Evolutionary conservation across 2,888 invertebrate species (phyloP).

Genomic region (Drosophila infuscata): DNA sequence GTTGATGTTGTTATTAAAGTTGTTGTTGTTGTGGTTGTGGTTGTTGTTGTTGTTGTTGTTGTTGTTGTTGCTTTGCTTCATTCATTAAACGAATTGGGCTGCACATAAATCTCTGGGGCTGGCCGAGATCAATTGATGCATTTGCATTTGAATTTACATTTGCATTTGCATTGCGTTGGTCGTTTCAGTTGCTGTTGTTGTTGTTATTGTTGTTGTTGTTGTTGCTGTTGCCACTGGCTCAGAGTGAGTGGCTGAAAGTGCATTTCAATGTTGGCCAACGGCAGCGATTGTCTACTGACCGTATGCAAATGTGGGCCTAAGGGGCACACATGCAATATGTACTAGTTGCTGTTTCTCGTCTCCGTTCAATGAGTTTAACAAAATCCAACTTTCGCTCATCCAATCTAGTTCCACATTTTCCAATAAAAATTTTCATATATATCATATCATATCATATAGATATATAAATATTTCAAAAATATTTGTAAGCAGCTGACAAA

Average conservation of each 20-base stretch:
- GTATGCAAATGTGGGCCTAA: constrained; percentile 14
- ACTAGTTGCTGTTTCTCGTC: neutral
- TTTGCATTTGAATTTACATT: constrained; percentile 57
- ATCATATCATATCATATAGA: neutral
- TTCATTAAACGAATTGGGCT: constrained; percentile 72
- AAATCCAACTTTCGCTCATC: neutral
- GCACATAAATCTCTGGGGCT: constrained; percentile 66
- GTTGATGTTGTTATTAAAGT: constrained; percentile 29
- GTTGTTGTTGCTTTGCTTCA: constrained; percentile 53
- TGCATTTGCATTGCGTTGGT: constrained; percentile 60
- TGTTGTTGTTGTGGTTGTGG: constrained; percentile 15
- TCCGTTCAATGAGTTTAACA: neutral
- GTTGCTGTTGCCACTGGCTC: constrained; percentile 28
- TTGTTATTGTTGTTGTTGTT: constrained; percentile 3
- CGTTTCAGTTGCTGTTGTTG: constrained; percentile 35
- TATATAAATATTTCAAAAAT: neutral
- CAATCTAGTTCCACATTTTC: neutral
- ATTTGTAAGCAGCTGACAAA: neutral
- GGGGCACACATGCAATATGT: constrained; percentile 1
- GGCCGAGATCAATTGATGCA: constrained; percentile 59
- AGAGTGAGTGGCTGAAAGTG: constrained; percentile 39
- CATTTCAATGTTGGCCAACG: constrained; percentile 57
- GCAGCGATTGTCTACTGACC: constrained; percentile 1
- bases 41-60: constrained; percentile 28
- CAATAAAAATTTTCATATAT: neutral